Evolutionary conservation across 2,113 vertebrate genomes (phyloP), one percentile per base, ranked within the genome.

Genomic region (Manacus vitellinus): DNA sequence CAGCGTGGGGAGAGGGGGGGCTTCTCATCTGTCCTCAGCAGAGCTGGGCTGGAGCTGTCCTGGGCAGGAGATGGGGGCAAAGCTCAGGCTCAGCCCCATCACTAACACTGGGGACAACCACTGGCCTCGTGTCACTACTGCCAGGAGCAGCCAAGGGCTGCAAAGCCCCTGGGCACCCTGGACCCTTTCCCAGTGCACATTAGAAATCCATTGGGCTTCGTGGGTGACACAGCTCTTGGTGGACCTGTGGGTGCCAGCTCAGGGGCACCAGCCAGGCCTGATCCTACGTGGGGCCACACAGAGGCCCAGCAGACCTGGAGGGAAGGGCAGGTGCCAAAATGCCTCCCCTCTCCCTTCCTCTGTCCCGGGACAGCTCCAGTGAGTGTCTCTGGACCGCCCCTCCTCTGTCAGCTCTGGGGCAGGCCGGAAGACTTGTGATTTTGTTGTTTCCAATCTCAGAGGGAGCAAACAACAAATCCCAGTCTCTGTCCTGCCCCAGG

Each of bases 371-470:
- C 44, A 80, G 39, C 33, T 74, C 74, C 6, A 0, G 28, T 1
- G 2, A 25, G 18, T 39, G 21, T 30, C 37, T 33, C 23, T 2
- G 37, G 28, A 2, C 2, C 2, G 15, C 30, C 25, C 49, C 23
- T 47, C 30, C 24, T 43, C 43, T 75, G 19, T 46, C 43, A 18
- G 73, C 67, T 80, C 84, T 13, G 30, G 61, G 66, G 54, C 67
- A n/a, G 72, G 59, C 71, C 89, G 90, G 86, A 93, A 84, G 83
- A 94, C 71, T 88, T 39, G 86, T 19, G 87, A 88, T 94, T 95
- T 85, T 82, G 83, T 90, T 95, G 89, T 94, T 94, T 89, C 41
- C 56, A 47, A 13, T 8, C 9, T 72, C 65, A 63, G 76, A 39
- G 58, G 41, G 39, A 61, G 23, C 87, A 73, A 92, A 94, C 76